Evolutionary conservation across 2,113 vertebrate genomes (phyloP).

Genomic region (Circaetus cinerascens): DNA sequence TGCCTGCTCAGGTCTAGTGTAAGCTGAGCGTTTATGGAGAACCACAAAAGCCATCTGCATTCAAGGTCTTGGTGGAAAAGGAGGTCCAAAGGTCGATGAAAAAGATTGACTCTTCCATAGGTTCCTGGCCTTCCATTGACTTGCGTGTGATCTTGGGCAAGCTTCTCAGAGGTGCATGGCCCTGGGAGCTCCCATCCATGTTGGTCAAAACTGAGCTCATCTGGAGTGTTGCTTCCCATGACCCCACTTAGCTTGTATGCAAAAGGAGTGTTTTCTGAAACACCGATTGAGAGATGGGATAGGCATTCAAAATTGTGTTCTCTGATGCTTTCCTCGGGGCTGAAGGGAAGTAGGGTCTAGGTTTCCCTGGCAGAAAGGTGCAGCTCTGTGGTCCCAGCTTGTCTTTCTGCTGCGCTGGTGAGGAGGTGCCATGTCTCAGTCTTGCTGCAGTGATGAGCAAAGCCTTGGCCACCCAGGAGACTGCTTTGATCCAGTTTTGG

Average conservation of each 20-base stretch:
- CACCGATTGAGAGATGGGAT: background rate
- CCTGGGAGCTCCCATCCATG: background rate
- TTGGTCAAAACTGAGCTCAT: background rate
- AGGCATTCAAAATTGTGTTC: background rate
- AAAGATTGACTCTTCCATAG: background rate
- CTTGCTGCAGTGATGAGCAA: background rate
- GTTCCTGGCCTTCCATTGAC: background rate
- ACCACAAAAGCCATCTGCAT: background rate
- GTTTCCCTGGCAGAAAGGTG: background rate
- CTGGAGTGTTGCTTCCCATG: accelerated
- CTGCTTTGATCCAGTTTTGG: background rate
- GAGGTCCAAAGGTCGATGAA: background rate
- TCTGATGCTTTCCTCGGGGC: background rate
- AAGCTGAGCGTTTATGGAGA: background rate
- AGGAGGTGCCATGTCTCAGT: background rate
- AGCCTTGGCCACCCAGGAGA: background rate
- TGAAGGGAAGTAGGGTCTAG: background rate
- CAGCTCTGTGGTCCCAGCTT: background rate
- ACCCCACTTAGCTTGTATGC: background rate
- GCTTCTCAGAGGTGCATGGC: background rate
- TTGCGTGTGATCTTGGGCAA: background rate
- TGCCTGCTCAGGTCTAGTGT: background rate
- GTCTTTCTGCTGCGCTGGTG: background rate
- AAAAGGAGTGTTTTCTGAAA: background rate
- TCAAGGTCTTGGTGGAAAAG: background rate